Percentiles rank a stretch among this genome's conserved stretches.
Conservation (phyloP, 2,888 invertebrate species). For the Meiosimyza platycephala region DNA sequence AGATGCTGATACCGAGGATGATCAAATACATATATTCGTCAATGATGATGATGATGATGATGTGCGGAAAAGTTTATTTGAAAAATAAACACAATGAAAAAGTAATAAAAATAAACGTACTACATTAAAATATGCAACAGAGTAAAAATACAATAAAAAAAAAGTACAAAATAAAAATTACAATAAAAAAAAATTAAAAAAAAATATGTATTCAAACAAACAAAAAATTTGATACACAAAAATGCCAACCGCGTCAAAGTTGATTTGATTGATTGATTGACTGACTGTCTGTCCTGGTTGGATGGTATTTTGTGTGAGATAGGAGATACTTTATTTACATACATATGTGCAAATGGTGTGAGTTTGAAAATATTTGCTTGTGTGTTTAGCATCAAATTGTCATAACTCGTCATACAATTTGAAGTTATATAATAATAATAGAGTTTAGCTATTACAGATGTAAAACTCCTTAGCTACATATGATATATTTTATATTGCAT, state of each 20-base stretch:
- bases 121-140: constrained; percentile 22
- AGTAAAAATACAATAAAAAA: neutral
- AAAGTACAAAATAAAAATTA: too few relatives aligned
- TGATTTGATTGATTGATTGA: constrained; percentile 18
- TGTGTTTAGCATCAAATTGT: too few relatives aligned
- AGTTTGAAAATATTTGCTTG: neutral
- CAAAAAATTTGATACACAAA: neutral
- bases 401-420: too few relatives aligned
- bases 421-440: too few relatives aligned
- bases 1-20: too few relatives aligned
- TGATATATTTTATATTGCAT: too few relatives aligned
- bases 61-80: constrained; percentile 26
- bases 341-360: neutral
- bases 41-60: neutral
- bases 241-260: neutral
- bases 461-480: too few relatives aligned
- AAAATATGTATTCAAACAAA: too few relatives aligned
- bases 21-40: too few relatives aligned
- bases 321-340: neutral
- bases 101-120: constrained; percentile 28
- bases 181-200: too few relatives aligned
- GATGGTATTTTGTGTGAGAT: neutral
- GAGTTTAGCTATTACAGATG: too few relatives aligned
- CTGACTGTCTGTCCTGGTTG: neutral
- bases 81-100: constrained; percentile 25